Base-by-base conservation (phyloP, 2,888 invertebrate species). In the Corythucha ciliata region DNA sequence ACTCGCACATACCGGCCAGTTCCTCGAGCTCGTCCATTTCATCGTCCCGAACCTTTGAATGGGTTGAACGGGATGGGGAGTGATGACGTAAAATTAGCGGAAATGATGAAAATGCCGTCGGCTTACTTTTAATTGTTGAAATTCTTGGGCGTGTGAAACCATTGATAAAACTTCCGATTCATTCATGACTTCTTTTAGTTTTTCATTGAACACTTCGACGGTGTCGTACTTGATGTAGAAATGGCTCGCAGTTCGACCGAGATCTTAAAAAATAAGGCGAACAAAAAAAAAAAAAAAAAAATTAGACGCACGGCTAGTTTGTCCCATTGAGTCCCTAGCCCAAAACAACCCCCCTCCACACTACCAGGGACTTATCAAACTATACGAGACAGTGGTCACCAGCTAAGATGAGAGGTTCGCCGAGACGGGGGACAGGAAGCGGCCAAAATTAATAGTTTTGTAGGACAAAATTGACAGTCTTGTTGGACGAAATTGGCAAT, bases 141-240 rank as follows among this genome's bases (percentile, higher is more conserved):
- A 98, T 69, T 98, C 98, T 39, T 89, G 86, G 3, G 97, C 84
- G 56, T 83, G 78, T 0, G 93, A 87, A 46, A 99, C 80, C 79
- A 98, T 83, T 57, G 80, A 79, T n/a, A 98, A 72, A 24, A 94
- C 80, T 58, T 89, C 85, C 0, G 80, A 78, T 59, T 91, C 89
- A 3, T 80, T 81, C 88, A 94, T 91, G 22, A 84, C 75, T 29
- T 83, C 77, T 51, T 77, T 77, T 57, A 89, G 75, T 64, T 80
- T 74, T 57, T 90, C 85, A 69, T 93, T 92, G 69, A 96, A 91
- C 18, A 84, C 79, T 67, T 92, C 87, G 61, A 98, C 86, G 0
- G 97, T 97, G 61, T 91, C 90, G 66, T 88, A 87, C 57, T 93
- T 96, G 55, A 99, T 89, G 69, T 99, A 99, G 71, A 85, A 98